Conservation (phyloP, 2,113 vertebrate species). For the Dascyllus trimaculatus region DNA sequence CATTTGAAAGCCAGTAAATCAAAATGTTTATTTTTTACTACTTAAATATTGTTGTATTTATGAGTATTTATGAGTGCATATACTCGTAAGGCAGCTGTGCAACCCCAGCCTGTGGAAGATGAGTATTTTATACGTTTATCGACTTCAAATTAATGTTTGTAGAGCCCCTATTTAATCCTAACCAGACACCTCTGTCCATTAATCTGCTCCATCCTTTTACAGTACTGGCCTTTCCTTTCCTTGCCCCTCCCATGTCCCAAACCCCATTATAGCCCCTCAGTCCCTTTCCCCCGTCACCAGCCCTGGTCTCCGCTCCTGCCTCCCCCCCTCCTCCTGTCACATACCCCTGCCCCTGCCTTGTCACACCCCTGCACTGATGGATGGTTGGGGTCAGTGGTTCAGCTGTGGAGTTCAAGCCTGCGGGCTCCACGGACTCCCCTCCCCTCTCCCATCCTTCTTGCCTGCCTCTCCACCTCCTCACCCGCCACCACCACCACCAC, state of each 20-base stretch:
- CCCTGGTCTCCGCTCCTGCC: constrained; percentile 36
- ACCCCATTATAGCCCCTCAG: constrained; percentile 72
- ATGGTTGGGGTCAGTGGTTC: constrained; percentile 85
- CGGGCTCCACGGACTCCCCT: constrained; percentile 59
- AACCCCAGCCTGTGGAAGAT: neutral
- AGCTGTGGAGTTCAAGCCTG: constrained; percentile 87
- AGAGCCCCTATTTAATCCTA: neutral
- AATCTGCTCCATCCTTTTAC: constrained; percentile 52
- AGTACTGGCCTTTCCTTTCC: constrained; percentile 50
- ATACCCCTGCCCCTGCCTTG: constrained; percentile 81
- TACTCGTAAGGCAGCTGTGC: too few relatives aligned
- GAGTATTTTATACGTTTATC: neutral
- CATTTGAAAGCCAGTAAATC: too few relatives aligned
- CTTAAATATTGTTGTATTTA: too few relatives aligned
- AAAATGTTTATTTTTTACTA: too few relatives aligned
- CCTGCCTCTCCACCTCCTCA: neutral
- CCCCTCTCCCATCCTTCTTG: constrained; percentile 17
- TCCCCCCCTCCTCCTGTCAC: constrained; percentile 67
- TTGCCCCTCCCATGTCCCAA: constrained; percentile 59
- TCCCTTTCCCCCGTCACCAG: constrained; percentile 57
- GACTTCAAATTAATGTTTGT: neutral
- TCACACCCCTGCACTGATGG: constrained; percentile 84
- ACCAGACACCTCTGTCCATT: constrained; percentile 26
- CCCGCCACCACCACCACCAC: neutral
- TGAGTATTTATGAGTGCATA: too few relatives aligned